Percentiles rank a stretch among this genome's conserved stretches.
Evolutionary conservation across 2,113 vertebrate species (phyloP).

Genomic region (Trematomus loennbergii): DNA sequence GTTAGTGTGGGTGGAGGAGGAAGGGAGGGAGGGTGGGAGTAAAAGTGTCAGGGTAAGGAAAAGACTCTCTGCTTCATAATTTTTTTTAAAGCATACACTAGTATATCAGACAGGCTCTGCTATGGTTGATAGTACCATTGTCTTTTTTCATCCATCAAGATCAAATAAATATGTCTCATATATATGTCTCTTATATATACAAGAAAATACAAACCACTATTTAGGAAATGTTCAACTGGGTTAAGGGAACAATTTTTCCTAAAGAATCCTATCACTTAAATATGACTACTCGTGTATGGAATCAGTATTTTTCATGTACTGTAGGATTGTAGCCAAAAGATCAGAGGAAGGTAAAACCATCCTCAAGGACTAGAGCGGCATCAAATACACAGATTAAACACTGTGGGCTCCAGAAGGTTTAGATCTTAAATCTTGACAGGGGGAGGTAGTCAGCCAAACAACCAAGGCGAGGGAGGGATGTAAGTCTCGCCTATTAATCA

Average conservation of each 20-base stretch:
- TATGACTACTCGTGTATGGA: neutral
- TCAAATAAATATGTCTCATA: slow-evolving; percentile 16
- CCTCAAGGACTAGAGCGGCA: slow-evolving; percentile 47
- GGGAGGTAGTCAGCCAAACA: slow-evolving; percentile 56
- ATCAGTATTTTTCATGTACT: slow-evolving; percentile 10
- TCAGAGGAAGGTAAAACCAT: slow-evolving; percentile 50
- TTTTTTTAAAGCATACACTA: slow-evolving; percentile 46
- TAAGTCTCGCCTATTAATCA: slow-evolving; percentile 76
- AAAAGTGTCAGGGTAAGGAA: slow-evolving; percentile 48
- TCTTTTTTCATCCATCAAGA: slow-evolving; percentile 11
- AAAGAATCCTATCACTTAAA: neutral
- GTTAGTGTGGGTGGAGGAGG: slow-evolving; percentile 54
- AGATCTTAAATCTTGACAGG: slow-evolving; percentile 65
- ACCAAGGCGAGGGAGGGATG: slow-evolving; percentile 61
- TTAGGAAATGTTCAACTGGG: neutral
- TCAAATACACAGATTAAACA: slow-evolving; percentile 67
- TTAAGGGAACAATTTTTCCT: neutral
- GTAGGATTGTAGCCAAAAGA: slow-evolving; percentile 24
- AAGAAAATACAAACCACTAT: slow-evolving; percentile 7
- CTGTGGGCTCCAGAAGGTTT: slow-evolving; percentile 58
- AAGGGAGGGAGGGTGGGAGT: slow-evolving; percentile 26
- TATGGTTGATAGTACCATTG: neutral
- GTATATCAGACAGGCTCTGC: slow-evolving; percentile 10
- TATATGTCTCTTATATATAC: neutral
- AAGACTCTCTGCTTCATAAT: slow-evolving; percentile 44